A percentile compares a stretch with the other conserved stretches of the same genome.
These are phyloP conservation scores for Epinephelus moara DNA, from an alignment of 2,113 vertebrate species.

Conservation along the genomic window DNA sequence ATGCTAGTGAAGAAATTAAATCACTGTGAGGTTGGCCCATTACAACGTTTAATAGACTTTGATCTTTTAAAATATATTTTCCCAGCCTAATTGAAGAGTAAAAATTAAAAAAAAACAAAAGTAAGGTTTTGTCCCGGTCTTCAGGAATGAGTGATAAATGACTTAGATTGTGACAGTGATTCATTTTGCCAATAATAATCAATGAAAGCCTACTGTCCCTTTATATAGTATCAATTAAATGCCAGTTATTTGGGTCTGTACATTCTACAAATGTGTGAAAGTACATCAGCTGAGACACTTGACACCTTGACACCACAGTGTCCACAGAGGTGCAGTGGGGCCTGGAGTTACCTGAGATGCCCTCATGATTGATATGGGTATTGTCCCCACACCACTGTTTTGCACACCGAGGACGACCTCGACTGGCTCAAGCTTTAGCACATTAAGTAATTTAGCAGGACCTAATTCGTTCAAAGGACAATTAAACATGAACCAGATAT, in stretches of 20 bases:
- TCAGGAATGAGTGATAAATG: too few relatives aligned
- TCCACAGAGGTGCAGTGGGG: slow-evolving; percentile 9
- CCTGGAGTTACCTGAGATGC: slow-evolving; percentile 39
- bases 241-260: not conserved
- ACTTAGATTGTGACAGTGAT: too few relatives aligned
- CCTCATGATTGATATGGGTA: slow-evolving; percentile 10
- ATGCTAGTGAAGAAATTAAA: too few relatives aligned
- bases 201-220: not conserved
- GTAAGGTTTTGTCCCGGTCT: too few relatives aligned
- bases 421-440: not conserved
- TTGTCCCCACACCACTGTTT: not conserved
- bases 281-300: not conserved
- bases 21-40: too few relatives aligned
- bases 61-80: too few relatives aligned
- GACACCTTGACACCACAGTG: not conserved
- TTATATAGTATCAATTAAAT: not conserved
- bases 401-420: slow-evolving; percentile 5
- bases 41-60: too few relatives aligned
- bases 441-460: not conserved
- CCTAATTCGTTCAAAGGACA: not conserved
- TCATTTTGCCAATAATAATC: not conserved
- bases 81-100: too few relatives aligned
- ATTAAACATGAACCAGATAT: not conserved
- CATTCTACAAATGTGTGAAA: not conserved
- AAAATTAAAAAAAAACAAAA: too few relatives aligned